phyloP scores from a whole-genome alignment of 2,888 invertebrate species.

The Diarsia dahlii region DNA sequence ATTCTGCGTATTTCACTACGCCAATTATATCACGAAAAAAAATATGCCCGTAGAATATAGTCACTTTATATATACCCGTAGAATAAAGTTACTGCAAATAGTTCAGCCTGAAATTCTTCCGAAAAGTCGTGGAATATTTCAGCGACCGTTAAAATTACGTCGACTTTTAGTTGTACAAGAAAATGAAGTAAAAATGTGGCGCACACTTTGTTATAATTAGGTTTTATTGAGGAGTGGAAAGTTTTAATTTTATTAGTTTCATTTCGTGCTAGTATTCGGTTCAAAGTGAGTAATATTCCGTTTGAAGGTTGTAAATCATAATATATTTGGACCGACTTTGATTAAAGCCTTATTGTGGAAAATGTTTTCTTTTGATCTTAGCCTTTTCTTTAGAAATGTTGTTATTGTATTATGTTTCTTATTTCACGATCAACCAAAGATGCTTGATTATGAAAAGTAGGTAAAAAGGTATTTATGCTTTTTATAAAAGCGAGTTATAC shows the following conservation, averaged over 20 bases:
- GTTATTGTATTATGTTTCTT: neutral
- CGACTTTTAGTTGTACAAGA: constrained; percentile 21
- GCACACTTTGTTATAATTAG: constrained; percentile 38
- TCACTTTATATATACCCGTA: constrained; percentile 1
- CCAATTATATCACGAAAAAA: constrained; percentile 35
- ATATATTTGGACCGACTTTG: neutral
- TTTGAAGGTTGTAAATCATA: neutral
- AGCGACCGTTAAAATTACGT: constrained; percentile 20
- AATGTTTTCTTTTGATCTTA: neutral
- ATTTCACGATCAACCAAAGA: neutral
- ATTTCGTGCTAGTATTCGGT: constrained; percentile 2
- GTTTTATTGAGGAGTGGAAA: neutral
- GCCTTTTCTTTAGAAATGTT: neutral
- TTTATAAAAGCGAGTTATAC: too few relatives aligned
- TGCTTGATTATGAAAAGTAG: neutral
- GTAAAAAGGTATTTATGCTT: neutral
- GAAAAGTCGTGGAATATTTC: constrained; percentile 25
- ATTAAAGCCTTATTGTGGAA: constrained; percentile 1
- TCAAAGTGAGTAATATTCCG: neutral
- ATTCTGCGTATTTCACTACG: constrained; percentile 9
- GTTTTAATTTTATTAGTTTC: constrained; percentile 23
- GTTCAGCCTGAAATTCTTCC: constrained; percentile 5
- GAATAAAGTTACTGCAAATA: constrained; percentile 18
- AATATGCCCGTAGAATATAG: constrained; percentile 18
- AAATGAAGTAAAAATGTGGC: constrained; percentile 35